A percentile compares a stretch with the other conserved stretches of the same genome.
Evolutionary conservation across 2,113 vertebrate genomes (phyloP).

Genomic region (Odobenus rosmarus): DNA sequence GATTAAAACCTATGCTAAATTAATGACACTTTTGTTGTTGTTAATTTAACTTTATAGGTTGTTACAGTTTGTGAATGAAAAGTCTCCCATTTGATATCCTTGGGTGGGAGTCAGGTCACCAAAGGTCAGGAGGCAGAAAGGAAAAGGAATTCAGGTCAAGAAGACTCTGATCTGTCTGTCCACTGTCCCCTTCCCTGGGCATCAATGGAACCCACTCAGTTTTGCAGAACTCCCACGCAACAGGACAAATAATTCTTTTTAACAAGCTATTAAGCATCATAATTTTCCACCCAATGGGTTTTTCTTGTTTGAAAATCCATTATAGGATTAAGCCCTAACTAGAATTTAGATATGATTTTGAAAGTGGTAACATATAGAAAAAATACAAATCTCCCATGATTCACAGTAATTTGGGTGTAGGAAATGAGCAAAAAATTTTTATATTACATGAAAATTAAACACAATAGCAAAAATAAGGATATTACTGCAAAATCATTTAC

Average conservation of each 20-base stretch:
- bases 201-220: not conserved
- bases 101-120: not conserved
- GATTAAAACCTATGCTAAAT: not conserved
- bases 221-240: not conserved
- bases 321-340: not conserved
- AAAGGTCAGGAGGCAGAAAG: slow-evolving; percentile 19
- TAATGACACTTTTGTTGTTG: not conserved
- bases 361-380: not conserved
- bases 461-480: not conserved
- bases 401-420: not conserved
- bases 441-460: slow-evolving; percentile 12
- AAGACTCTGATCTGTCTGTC: not conserved
- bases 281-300: not conserved
- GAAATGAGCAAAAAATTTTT: slow-evolving; percentile 1
- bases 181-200: not conserved
- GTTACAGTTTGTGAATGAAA: not conserved
- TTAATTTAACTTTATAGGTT: not conserved
- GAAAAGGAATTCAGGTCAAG: not conserved
- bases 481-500: not conserved
- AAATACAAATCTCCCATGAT: not conserved
- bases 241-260: not conserved
- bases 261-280: not conserved
- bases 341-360: not conserved
- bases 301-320: slow-evolving; percentile 28
- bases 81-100: not conserved